phyloP scores from a whole-genome alignment of 2,113 vertebrate species.

The Pollimyrus isidori region DNA sequence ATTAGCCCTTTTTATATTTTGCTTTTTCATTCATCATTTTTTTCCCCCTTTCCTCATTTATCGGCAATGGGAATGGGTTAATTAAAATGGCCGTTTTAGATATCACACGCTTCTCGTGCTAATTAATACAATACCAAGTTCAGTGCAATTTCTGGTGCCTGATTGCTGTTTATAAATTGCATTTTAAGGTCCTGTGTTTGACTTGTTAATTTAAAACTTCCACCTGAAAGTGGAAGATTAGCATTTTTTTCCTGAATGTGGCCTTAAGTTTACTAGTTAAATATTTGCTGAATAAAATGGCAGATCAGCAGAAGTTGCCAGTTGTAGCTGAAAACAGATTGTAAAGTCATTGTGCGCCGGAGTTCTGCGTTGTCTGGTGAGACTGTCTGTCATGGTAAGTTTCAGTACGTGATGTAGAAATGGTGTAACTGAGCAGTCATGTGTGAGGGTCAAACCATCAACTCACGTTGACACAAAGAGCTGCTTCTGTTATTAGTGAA shows the following conservation, averaged over 20 bases:
- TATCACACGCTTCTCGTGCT: not conserved
- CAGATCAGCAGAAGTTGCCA: not conserved
- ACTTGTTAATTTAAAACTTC: not conserved
- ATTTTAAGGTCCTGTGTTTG: not conserved
- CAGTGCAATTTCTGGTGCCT: not conserved
- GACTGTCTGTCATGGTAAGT: not conserved
- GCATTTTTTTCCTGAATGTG: not conserved
- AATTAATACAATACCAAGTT: not conserved
- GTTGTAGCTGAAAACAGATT: not conserved
- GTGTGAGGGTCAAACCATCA: not conserved
- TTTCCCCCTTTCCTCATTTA: not conserved
- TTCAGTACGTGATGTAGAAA: not conserved
- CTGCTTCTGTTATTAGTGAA: not conserved
- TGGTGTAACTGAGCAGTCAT: not conserved
- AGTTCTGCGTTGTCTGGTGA: not conserved
- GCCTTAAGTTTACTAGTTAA: not conserved
- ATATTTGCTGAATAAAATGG: not conserved
- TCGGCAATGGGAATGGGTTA: not conserved
- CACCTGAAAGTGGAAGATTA: not conserved
- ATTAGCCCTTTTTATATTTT: not conserved
- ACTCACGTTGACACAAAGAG: not conserved
- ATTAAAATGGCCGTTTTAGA: not conserved
- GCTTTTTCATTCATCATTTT: not conserved
- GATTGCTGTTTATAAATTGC: not conserved
- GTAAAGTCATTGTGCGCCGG: not conserved